Evolutionary conservation across 2,888 invertebrate species (phyloP).

Genomic region (Urechis unicinctus): DNA sequence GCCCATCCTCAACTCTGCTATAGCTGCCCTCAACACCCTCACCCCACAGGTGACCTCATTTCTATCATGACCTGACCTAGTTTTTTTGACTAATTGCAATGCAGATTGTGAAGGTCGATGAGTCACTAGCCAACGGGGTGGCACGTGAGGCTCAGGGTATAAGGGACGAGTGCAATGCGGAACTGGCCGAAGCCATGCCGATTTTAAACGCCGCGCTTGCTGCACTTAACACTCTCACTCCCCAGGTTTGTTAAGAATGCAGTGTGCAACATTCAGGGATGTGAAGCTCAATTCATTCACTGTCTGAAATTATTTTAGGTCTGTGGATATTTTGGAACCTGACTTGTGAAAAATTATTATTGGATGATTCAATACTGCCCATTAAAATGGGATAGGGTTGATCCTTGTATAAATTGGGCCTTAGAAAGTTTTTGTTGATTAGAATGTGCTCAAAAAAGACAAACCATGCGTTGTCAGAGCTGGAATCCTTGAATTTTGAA

Average conservation of each 20-base stretch:
- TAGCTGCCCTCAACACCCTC: slow-evolving; percentile 50
- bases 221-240: slow-evolving; percentile 49
- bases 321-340: too few species aligned
- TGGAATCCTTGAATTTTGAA: too few species aligned
- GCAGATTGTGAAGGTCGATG: slow-evolving; percentile 81
- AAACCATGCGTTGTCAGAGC: too few species aligned
- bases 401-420: too few species aligned
- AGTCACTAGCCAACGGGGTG: slow-evolving; percentile 71
- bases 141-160: slow-evolving; percentile 47
- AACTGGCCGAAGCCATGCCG: slow-evolving; percentile 48
- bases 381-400: too few species aligned
- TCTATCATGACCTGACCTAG: not conserved
- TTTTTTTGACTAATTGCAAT: not conserved
- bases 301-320: too few species aligned
- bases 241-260: not conserved
- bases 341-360: too few species aligned
- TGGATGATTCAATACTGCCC: too few species aligned
- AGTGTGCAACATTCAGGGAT: too few species aligned
- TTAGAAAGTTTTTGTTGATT: too few species aligned
- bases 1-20: slow-evolving; percentile 49
- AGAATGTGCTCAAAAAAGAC: too few species aligned
- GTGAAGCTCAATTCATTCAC: too few species aligned
- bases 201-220: slow-evolving; percentile 46
- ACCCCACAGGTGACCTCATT: slow-evolving; percentile 33
- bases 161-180: slow-evolving; percentile 50